A percentile compares a stretch with the other conserved stretches of the same genome.
Conservation (phyloP, 2,888 invertebrate genomes). For the Drosophila rubida region DNA sequence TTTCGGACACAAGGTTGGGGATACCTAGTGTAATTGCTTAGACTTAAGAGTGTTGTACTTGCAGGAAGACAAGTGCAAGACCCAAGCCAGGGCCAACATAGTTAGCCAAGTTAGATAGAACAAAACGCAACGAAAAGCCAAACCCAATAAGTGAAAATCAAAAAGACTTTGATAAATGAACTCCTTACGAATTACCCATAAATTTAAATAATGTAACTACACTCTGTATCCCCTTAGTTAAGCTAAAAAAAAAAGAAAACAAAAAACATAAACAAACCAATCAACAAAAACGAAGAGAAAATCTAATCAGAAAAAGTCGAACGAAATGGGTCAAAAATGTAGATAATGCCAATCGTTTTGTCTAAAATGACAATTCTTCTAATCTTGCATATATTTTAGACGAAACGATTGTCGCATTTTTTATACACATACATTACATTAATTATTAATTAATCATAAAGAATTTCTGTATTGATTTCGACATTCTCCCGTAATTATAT, state of each 20-base stretch:
- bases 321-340: slow-evolving; percentile 56
- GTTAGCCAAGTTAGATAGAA: slow-evolving; percentile 32
- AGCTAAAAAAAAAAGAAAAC: slow-evolving; percentile 52
- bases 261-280: slow-evolving; percentile 3
- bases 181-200: slow-evolving; percentile 21
- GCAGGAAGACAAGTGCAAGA: slow-evolving; percentile 72
- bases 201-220: slow-evolving; percentile 82
- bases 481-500: slow-evolving; percentile 41
- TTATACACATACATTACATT: slow-evolving; percentile 54
- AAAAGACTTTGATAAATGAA: slow-evolving; percentile 15
- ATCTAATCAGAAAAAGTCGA: slow-evolving; percentile 14
- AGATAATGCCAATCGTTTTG: slow-evolving; percentile 83
- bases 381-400: slow-evolving; percentile 77
- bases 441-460: slow-evolving; percentile 32
- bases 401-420: slow-evolving; percentile 82
- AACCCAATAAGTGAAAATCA: slow-evolving; percentile 6
- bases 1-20: slow-evolving; percentile 79
- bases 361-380: slow-evolving; percentile 79
- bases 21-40: slow-evolving; percentile 84
- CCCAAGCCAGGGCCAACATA: slow-evolving; percentile 43
- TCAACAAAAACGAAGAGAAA: slow-evolving; percentile 29
- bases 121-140: slow-evolving; percentile 23
- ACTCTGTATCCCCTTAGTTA: slow-evolving; percentile 84
- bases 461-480: slow-evolving; percentile 39
- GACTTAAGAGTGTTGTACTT: slow-evolving; percentile 73